Conservation (phyloP, 2,888 invertebrate species). For the Flexamia atlantica region DNA sequence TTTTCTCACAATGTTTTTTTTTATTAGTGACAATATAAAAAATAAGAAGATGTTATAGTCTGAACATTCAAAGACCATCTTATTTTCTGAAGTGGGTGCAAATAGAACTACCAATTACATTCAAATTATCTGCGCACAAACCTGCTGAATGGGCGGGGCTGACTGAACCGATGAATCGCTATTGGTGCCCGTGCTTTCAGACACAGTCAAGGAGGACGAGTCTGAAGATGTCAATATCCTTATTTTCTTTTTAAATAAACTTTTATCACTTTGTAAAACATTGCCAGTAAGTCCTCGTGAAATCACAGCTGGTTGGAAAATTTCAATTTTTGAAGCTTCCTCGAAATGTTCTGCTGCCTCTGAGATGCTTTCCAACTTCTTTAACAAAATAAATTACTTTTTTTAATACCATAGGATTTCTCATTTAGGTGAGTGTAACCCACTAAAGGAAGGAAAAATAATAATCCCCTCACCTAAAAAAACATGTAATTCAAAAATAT, state of each 20-base stretch:
- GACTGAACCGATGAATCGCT: constrained; percentile 68
- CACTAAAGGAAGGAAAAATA: too few species aligned
- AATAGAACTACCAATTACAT: too few species aligned
- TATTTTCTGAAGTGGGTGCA: too few species aligned
- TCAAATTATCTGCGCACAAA: constrained; percentile 60
- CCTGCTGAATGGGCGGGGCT: constrained; percentile 67
- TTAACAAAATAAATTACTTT: too few species aligned
- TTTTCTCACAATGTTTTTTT: too few species aligned
- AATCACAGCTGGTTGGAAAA: not conserved
- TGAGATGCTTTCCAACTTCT: constrained; percentile 66
- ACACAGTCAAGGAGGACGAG: constrained; percentile 64
- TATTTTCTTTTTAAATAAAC: constrained; percentile 41
- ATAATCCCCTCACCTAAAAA: too few species aligned
- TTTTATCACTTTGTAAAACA: not conserved
- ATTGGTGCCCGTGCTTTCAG: constrained; percentile 66
- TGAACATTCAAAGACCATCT: too few species aligned
- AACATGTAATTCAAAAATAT: too few species aligned
- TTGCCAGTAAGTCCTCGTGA: not conserved
- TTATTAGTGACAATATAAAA: too few species aligned
- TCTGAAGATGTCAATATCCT: constrained; percentile 41
- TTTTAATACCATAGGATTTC: too few species aligned
- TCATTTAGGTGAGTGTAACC: too few species aligned
- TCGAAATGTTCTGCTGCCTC: constrained; percentile 64
- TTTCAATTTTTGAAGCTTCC: constrained; percentile 29
- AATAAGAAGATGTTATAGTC: too few species aligned